Percentiles rank a stretch among this genome's conserved stretches.
phyloP scores from a whole-genome alignment of 2,888 invertebrate species.

The Glomeris marginata region DNA sequence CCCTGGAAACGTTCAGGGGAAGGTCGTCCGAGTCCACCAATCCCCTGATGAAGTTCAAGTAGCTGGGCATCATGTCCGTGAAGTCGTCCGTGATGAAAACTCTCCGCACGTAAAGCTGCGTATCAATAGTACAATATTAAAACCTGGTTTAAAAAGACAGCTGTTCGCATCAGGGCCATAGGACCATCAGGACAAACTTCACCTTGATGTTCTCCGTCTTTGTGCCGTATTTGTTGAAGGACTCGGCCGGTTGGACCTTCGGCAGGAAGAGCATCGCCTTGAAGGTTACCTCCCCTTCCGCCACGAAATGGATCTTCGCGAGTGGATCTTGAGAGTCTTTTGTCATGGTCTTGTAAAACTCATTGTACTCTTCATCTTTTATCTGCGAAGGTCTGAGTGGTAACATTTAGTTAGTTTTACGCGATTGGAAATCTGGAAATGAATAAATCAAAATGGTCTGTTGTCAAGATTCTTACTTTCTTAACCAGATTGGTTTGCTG shows the following conservation, averaged over 20 bases:
- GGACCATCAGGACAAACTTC: constrained; percentile 6
- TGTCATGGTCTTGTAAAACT: constrained; percentile 90
- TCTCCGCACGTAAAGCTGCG: constrained; percentile 75
- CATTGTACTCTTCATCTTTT: constrained; percentile 71
- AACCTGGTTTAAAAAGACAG: background rate
- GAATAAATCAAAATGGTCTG: background rate
- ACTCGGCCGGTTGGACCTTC: constrained; percentile 74
- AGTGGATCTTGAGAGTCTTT: constrained; percentile 74
- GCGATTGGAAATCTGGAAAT: background rate
- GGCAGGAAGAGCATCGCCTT: constrained; percentile 92
- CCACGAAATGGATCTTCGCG: constrained; percentile 83
- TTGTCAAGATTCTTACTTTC: constrained; percentile 45
- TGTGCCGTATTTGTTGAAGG: constrained; percentile 90
- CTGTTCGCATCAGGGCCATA: background rate
- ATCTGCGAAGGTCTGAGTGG: constrained; percentile 51
- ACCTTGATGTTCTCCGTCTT: constrained; percentile 84
- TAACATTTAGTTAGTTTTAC: background rate
- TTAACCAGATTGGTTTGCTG: constrained; percentile 97
- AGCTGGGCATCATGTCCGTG: constrained; percentile 98
- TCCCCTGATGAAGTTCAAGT: constrained; percentile 85
- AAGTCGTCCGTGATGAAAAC: constrained; percentile 99
- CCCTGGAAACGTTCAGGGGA: constrained; percentile 93
- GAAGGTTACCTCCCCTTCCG: constrained; percentile 99
- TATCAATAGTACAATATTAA: constrained; percentile 11
- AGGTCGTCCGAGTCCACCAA: constrained; percentile 98